Conservation (phyloP, 2,113 vertebrate species). For the Steatornis caripensis region DNA sequence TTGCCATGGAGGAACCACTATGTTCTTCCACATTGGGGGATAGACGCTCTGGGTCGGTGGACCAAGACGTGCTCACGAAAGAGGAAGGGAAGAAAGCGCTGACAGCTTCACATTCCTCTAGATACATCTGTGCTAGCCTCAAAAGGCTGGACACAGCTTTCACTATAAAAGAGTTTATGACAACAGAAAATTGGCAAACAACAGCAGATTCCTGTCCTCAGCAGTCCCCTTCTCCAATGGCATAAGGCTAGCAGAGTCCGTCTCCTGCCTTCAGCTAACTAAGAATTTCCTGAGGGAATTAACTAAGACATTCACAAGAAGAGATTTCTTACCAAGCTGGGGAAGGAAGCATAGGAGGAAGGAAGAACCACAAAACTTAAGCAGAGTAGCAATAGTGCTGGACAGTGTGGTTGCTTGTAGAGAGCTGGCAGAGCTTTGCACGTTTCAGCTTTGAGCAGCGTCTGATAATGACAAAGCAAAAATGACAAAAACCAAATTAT, state of each 20-base stretch:
- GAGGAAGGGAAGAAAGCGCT: not conserved
- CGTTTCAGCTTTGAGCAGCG: constrained; percentile 12
- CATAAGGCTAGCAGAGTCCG: not conserved
- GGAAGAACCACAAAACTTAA: not conserved
- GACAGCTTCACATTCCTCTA: not conserved
- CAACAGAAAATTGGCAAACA: not conserved
- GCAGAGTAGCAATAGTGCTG: not conserved
- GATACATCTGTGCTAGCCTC: not conserved
- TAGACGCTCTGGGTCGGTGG: not conserved
- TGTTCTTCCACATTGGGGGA: not conserved
- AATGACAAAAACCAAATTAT: not conserved
- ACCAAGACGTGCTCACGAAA: not conserved
- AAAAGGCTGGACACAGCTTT: not conserved
- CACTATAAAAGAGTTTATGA: not conserved
- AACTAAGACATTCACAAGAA: not conserved
- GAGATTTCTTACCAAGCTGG: not conserved
- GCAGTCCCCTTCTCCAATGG: not conserved
- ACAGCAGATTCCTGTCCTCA: not conserved
- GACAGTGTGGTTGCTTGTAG: not conserved
- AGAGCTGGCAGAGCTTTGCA: not conserved
- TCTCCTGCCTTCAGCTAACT: not conserved
- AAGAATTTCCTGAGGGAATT: not conserved
- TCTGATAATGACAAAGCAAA: constrained; percentile 41
- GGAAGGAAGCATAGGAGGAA: not conserved
- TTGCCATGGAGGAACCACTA: not conserved